Evolutionary conservation across 2,113 vertebrate genomes (phyloP).

Genomic region (Buteo buteo): DNA sequence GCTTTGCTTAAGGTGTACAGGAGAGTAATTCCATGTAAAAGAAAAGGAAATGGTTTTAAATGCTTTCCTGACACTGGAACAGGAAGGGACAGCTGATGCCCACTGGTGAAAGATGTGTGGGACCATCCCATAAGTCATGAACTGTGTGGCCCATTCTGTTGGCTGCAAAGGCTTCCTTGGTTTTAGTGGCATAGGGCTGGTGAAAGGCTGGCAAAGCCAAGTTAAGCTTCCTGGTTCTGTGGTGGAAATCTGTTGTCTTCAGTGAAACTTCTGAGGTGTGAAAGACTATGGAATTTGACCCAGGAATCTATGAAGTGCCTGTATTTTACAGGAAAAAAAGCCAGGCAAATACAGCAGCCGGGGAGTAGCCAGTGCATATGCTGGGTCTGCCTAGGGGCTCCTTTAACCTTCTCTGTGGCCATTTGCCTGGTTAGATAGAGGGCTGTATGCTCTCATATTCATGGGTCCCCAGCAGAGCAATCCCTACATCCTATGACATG

Average conservation of each 20-base stretch:
- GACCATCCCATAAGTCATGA: background rate
- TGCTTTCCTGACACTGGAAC: background rate
- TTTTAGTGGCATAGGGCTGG: background rate
- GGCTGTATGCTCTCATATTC: background rate
- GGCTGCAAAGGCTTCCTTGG: background rate
- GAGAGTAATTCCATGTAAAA: background rate
- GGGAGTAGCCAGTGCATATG: background rate
- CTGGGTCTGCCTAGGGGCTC: background rate
- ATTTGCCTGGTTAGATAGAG: background rate
- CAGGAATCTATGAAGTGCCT: background rate
- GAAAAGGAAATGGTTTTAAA: background rate
- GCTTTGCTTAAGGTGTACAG: background rate
- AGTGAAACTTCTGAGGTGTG: background rate
- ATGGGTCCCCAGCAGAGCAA: background rate
- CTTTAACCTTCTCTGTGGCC: background rate
- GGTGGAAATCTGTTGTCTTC: background rate
- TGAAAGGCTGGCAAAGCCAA: background rate
- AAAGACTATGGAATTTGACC: background rate
- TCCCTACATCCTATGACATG: slow-evolving; percentile 10
- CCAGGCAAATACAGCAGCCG: background rate
- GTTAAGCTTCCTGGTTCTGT: background rate
- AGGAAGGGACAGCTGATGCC: background rate
- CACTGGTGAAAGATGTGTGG: background rate
- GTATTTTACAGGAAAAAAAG: background rate
- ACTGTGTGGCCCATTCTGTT: accelerated